Evolutionary conservation across 2,797 vertebrate genomes (phyloP).

Genomic region (Sandelia bainsii): DNA sequence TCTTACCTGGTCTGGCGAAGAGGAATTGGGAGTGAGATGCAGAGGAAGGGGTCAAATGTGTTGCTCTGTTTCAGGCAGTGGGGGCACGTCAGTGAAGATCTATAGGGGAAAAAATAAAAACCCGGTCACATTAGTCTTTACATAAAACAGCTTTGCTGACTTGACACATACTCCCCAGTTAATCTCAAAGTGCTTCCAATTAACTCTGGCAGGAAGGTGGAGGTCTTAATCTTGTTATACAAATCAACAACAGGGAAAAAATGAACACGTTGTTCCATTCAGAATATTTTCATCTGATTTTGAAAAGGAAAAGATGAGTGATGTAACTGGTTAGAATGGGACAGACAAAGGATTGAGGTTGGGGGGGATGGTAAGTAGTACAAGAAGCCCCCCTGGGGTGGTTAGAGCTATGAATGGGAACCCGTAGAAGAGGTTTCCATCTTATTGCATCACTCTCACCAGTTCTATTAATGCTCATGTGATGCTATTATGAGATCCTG

Average conservation of each 20-base stretch:
- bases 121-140: constrained; percentile 18
- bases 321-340: constrained; percentile 57
- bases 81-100: constrained; percentile 96
- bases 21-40: constrained; percentile 95
- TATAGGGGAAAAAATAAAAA: constrained; percentile 66
- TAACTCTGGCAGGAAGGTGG: constrained; percentile 28
- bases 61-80: constrained; percentile 98
- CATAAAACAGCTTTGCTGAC: constrained; percentile 6
- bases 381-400: constrained; percentile 30
- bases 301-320: constrained; percentile 57
- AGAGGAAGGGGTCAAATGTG: constrained; percentile 97
- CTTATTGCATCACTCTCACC: constrained; percentile 79
- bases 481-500: constrained; percentile 27
- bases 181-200: constrained; percentile 39
- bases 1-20: constrained; percentile 94
- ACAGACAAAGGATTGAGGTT: constrained; percentile 9
- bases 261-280: constrained; percentile 22
- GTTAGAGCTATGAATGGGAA: constrained; percentile 38
- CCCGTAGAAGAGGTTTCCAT: constrained; percentile 62
- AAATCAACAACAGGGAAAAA: constrained; percentile 31
- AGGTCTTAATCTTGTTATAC: constrained; percentile 34
- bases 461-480: constrained; percentile 31
- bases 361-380: constrained; percentile 35
- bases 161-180: constrained; percentile 23
- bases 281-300: constrained; percentile 52